Evolutionary conservation across 2,888 invertebrate genomes (phyloP).

Genomic region (Drosophila prostipennis): DNA sequence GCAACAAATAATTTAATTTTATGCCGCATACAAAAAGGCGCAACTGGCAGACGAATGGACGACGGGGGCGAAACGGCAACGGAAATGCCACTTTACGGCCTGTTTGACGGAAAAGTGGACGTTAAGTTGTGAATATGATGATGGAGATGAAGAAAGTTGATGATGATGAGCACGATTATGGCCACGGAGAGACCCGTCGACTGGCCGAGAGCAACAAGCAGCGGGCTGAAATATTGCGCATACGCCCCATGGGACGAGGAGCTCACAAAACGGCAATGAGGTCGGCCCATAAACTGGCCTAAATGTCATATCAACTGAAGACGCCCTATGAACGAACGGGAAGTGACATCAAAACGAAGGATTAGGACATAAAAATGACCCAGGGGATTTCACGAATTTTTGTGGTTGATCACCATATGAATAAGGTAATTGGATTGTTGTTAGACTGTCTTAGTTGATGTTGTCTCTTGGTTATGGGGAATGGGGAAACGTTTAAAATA

Average conservation of each 20-base stretch:
- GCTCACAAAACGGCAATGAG: constrained; percentile 50
- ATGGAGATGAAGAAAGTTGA: constrained; percentile 57
- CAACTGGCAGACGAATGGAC: constrained; percentile 37
- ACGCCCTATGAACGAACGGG: constrained; percentile 13
- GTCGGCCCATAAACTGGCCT: constrained; percentile 75
- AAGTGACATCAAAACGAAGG: constrained; percentile 69
- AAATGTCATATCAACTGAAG: constrained; percentile 61
- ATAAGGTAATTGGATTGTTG: constrained; percentile 30
- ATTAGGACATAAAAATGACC: constrained; percentile 61
- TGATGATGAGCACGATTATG: constrained; percentile 44
- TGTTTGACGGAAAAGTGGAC: constrained; percentile 77
- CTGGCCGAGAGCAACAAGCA: constrained; percentile 51
- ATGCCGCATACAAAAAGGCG: constrained; percentile 73
- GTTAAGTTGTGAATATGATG: constrained; percentile 77
- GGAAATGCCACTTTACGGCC: constrained; percentile 79
- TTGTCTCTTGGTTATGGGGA: not conserved
- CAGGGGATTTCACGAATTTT: constrained; percentile 23
- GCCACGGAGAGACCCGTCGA: constrained; percentile 13
- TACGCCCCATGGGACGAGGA: constrained; percentile 54
- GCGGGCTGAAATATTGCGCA: constrained; percentile 64
- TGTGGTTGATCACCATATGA: constrained; percentile 13
- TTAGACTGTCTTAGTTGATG: constrained; percentile 4
- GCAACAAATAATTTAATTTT: constrained; percentile 79
- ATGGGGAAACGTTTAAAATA: not conserved
- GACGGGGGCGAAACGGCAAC: constrained; percentile 57